These are phyloP conservation scores for Neotragus moschatus DNA, from an alignment of 2,113 vertebrate species.

Conservation along the genomic window DNA sequence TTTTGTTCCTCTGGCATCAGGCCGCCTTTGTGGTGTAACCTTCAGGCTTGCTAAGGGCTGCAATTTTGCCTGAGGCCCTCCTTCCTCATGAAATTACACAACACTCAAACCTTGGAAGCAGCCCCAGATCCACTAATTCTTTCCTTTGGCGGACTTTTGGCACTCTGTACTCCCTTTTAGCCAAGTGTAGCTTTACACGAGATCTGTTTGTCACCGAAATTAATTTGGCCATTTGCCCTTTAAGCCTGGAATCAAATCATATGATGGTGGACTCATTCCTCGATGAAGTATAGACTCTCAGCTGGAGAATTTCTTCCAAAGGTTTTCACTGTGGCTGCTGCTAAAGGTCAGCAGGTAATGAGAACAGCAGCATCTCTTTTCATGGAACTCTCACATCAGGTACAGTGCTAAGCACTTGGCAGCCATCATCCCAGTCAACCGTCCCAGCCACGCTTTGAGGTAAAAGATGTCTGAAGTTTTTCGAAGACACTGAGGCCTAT, in stretches of 20 bases:
- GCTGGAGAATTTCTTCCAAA: not conserved
- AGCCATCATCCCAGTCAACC: not conserved
- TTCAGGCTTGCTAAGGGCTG: slow-evolving; percentile 67
- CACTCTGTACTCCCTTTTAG: slow-evolving; percentile 34
- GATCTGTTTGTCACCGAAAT: slow-evolving; percentile 54
- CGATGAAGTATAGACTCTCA: slow-evolving; percentile 21
- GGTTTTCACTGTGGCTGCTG: not conserved
- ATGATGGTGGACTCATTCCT: slow-evolving; percentile 26
- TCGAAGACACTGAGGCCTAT: not conserved
- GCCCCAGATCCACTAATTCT: slow-evolving; percentile 61
- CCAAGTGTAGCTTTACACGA: slow-evolving; percentile 48
- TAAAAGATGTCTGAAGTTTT: not conserved
- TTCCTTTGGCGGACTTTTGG: slow-evolving; percentile 63
- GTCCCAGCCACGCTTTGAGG: not conserved
- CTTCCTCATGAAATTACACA: slow-evolving; percentile 68
- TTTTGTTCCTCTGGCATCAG: slow-evolving; percentile 34
- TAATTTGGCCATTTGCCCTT: slow-evolving; percentile 60
- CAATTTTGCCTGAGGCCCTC: slow-evolving; percentile 60
- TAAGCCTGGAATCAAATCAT: slow-evolving; percentile 30
- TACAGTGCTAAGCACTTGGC: not conserved
- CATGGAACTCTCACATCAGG: not conserved
- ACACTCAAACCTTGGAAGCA: slow-evolving; percentile 66
- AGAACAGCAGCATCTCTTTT: not conserved
- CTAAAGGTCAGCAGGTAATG: slow-evolving; percentile 13
- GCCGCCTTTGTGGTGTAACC: slow-evolving; percentile 63